Base-by-base conservation (phyloP, 1,140 invertebrate genomes). In the Contarinia nasturtii region DNA sequence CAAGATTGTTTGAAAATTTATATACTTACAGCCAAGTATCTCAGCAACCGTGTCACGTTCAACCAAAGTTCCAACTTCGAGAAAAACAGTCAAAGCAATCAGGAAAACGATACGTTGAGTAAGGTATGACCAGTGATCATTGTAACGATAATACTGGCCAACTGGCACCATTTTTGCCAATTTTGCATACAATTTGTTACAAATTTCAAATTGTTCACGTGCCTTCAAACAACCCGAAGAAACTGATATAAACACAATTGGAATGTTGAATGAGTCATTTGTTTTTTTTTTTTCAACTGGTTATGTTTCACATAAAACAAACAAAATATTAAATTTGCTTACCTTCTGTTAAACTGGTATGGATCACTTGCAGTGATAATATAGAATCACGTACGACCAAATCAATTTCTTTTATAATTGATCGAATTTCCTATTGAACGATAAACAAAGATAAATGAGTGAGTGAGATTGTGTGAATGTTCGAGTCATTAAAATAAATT, bases 91-190 rank as follows among this genome's bases (percentile, higher is more conserved):
- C 41, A 91, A 67, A 10, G 86, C 77, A 49, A 79, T 75, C 7
- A 86, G 58, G 57, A 82, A 90, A 47, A 80, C 79, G 44, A 89
- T 68, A 42, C 79, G 69, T 56, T 92, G 86, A 0, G 80, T 88
- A 50, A 80, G 77, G 60, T 75, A 82, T 40, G 78, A 71, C 87
- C 88, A 93, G 50, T 86, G 81, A 55, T 93, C 87, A 57, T 89
- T 77, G 57, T 77, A 88, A 55, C 86, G 78, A 58, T 84, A 86
- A 66, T 81, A 86, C 51, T 84, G 76, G 49, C 76, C 73, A 20
- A 52, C 46, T 7, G 80, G 78, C 45, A 84, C 66, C 44, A 80
- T 64, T 36, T 54, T 48, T 20, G 71, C 61, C 27, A 86, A 56
- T 51, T 69, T 67, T n/a, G 56, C 51, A 61, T 76, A 81, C 20